Evolutionary conservation across 2,888 invertebrate species (phyloP), one percentile per base, ranked within the genome.

Genomic region (Xestia c-nigrum): DNA sequence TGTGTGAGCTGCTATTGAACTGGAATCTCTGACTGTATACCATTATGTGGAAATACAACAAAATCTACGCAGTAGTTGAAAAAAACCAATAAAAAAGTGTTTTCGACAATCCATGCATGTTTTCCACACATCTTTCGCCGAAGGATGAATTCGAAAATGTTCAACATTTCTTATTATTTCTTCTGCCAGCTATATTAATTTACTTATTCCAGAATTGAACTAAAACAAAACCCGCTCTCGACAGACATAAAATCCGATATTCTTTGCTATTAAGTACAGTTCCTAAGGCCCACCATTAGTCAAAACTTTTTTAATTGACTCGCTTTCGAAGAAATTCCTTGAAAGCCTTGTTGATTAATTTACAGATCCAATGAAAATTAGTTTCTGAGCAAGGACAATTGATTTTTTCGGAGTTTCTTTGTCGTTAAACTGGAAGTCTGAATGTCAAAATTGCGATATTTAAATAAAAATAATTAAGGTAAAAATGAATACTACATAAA

Each of bases 271-370:
- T 80, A 74, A 40, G 24, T 24, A 50, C 72, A 63, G 67, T 74
- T 80, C 43, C 72, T 74, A 65, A 69, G 73, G 43, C 52, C 52
- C 55, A 55, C n/a, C 61, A 88, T 88, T 81, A 81, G 69, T 87
- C 70, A 87, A 78, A 88, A 87, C 85, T 88, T 88, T 88, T 87
- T 87, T 87, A 87, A 87, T 87, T 85, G 87, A 80, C 80, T 75
- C 70, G 46, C 74, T 84, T 76, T 64, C 55, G 50, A 70, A 79
- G 59, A 65, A 74, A 82, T 74, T 85, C 67, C 40, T 66, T 61
- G 21, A 65, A 85, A 65, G n/a, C 76, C 78, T 64, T 59, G 69
- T 66, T 83, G 68, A 87, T 88, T 81, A 86, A 88, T 81, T 63
- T 55, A 72, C 66, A 65, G 65, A 79, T 74, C 59, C 12, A 43